Evolutionary conservation across 2,797 vertebrate species (phyloP), one percentile per base, ranked within the genome.

Genomic region (Lycodopsis pacificus): DNA sequence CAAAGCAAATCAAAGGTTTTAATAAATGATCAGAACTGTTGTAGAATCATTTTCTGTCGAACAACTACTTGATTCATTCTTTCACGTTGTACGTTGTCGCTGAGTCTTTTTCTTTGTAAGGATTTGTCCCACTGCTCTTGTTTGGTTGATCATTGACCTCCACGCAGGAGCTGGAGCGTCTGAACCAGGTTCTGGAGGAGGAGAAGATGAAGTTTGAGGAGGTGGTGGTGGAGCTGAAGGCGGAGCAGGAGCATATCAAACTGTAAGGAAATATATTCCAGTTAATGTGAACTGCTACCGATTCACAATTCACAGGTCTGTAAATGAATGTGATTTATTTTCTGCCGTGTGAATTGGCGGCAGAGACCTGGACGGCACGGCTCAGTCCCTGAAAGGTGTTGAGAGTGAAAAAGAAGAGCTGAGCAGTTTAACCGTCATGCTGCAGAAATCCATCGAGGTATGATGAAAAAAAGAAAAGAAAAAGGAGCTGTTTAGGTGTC

Each of bases 121-220:
- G 32, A 36, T 56, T 34, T 20, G n/a, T 22, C 49, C 5, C n/a
- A 25, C 49, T 22, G 48, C 48, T 49, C 20, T n/a, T 19, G 54
- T 58, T 34, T 22, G 14, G 34, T 61, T 38, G 19, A 61, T 20
- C 0, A 4, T 58, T n/a, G n/a, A 46, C 5, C 44, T 46, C 44
- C 44, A 15, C 42, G 7, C 32, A 34, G 98, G 97, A 98, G 76
- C 95, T 99, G 0, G 97, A 99, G 84, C 96, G 96, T 40, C 93
- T 99, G 68, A 99, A 99, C 89, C 97, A 97, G 90, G 87, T 97
- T 3, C 92, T 99, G 88, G 98, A 98, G 86, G 96, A 97, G 1
- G 98, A 99, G 94, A 99, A 99, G 87, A 94, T 95, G 78, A 97
- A 92, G 88, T 99, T 97, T 87, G 97, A 99, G 83, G 98, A 99